Evolutionary conservation across 92 coral and sea anemone genomes (phyloP).

Genomic region (Zoanthus solanderi): DNA sequence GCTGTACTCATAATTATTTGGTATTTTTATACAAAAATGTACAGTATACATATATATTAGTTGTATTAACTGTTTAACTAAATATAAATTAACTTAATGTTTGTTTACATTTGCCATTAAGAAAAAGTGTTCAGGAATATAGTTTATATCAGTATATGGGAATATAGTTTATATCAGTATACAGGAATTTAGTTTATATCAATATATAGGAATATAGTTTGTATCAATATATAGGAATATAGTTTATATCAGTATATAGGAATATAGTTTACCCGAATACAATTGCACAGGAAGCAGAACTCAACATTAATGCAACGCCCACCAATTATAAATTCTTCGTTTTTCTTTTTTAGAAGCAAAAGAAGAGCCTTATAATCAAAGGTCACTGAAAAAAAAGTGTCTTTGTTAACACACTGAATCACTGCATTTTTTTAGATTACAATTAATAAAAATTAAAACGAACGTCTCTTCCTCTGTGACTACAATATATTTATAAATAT

Average conservation of each 20-base stretch:
- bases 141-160: no score
- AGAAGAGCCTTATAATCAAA: conserved; percentile 63
- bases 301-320: conserved; percentile 51
- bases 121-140: background rate
- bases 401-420: background rate
- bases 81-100: background rate
- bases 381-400: conserved; percentile 37
- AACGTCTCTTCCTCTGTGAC: conserved; percentile 7
- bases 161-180: no score
- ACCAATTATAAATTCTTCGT: conserved; percentile 51
- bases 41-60: background rate
- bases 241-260: background rate
- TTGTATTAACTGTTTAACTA: background rate
- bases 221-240: background rate
- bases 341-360: conserved; percentile 49
- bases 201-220: background rate
- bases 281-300: conserved; percentile 63
- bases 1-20: background rate
- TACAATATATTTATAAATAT: background rate
- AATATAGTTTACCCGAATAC: conserved; percentile 53
- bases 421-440: background rate
- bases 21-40: background rate
- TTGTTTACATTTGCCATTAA: background rate
- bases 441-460: background rate
- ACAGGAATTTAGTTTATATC: background rate